Evolutionary conservation across 2,113 vertebrate genomes (phyloP).

Genomic region (Oceanites oceanicus): DNA sequence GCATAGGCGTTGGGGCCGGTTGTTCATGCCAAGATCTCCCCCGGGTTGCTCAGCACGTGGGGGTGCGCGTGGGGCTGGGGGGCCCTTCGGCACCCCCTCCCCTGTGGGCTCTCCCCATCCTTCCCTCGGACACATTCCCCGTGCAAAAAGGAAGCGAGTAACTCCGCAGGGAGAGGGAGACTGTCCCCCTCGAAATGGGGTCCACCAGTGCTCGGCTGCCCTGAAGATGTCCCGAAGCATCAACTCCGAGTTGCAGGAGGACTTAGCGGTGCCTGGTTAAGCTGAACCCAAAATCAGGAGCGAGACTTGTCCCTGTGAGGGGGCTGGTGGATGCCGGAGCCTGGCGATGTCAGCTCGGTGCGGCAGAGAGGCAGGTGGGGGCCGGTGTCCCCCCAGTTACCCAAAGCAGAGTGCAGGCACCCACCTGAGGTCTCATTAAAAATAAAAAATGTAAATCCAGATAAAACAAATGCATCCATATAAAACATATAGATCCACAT

Average conservation of each 20-base stretch:
- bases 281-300: neutral
- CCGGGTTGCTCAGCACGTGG: neutral
- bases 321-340: accelerated
- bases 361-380: neutral
- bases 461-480: neutral
- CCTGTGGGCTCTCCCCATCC: neutral
- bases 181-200: accelerated
- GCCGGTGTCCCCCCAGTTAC: neutral
- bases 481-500: neutral
- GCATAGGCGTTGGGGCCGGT: accelerated
- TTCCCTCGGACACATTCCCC: neutral
- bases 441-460: neutral
- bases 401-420: neutral
- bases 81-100: accelerated
- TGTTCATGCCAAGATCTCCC: neutral
- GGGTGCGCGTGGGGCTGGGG: accelerated
- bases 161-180: neutral
- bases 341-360: neutral
- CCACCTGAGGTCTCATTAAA: neutral
- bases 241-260: neutral
- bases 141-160: accelerated
- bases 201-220: accelerated
- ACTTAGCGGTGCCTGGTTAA: accelerated
- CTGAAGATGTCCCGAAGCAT: neutral
- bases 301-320: accelerated